These are phyloP conservation scores for Eristalis tenax DNA, from an alignment of 2,888 invertebrate genomes.

Conservation along the genomic window DNA sequence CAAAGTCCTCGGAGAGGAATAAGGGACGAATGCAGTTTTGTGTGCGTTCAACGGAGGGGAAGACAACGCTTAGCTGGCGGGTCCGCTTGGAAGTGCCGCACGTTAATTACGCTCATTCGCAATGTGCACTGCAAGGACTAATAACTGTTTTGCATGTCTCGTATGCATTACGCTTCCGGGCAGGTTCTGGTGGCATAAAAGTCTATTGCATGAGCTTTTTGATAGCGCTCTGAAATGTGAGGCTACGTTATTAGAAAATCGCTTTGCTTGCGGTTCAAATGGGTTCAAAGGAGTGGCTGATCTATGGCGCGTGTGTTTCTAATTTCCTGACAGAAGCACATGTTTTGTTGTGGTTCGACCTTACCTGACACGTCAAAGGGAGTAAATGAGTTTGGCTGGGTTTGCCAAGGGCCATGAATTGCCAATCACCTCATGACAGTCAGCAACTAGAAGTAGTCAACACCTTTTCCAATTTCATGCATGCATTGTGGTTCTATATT, in stretches of 20 bases:
- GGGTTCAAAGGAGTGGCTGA: too few species aligned
- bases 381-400: too few species aligned
- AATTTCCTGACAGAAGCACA: neutral
- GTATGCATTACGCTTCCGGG: neutral
- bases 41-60: neutral
- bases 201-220: neutral
- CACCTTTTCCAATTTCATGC: too few species aligned
- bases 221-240: neutral
- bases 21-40: neutral
- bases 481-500: too few species aligned
- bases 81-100: neutral
- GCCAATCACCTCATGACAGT: too few species aligned
- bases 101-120: neutral
- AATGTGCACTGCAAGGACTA: neutral
- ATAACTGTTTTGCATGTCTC: slow-evolving; percentile 18
- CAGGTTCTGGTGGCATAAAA: neutral
- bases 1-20: neutral
- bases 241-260: neutral
- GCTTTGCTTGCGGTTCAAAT: neutral
- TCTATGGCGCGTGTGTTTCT: neutral
- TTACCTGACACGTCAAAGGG: neutral
- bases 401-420: too few species aligned
- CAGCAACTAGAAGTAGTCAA: too few species aligned
- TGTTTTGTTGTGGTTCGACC: neutral
- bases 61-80: neutral